Evolutionary conservation across 2,113 vertebrate genomes (phyloP).

Genomic region (Halichoerus grypus): DNA sequence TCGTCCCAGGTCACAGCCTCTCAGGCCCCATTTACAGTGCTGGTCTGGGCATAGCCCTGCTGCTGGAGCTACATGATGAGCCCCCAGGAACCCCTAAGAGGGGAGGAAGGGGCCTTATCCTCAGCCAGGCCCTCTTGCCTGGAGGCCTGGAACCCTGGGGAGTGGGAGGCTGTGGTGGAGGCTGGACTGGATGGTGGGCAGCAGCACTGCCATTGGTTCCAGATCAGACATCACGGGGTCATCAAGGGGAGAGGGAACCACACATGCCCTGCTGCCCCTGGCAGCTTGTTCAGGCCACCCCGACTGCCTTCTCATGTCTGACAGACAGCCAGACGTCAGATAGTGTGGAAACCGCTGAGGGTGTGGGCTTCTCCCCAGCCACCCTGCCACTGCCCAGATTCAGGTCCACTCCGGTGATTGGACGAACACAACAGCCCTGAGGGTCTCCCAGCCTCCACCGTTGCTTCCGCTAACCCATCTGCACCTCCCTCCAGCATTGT

Average conservation of each 20-base stretch:
- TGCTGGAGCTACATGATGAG: background rate
- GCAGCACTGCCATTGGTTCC: conserved; percentile 71
- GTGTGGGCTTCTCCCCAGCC: background rate
- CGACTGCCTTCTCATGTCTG: background rate
- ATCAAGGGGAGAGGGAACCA: background rate
- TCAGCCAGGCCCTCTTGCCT: background rate
- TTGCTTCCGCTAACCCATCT: too few species aligned
- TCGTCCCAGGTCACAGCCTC: background rate
- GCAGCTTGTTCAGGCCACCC: background rate
- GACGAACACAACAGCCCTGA: background rate
- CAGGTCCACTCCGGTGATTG: background rate
- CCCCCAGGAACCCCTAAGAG: background rate
- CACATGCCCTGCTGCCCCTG: too few species aligned
- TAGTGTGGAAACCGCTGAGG: background rate
- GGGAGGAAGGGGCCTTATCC: background rate
- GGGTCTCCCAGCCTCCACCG: background rate
- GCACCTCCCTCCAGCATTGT: background rate
- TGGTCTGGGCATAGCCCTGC: conserved; percentile 75
- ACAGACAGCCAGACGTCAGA: background rate
- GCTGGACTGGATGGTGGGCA: conserved; percentile 81
- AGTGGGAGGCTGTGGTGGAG: conserved; percentile 81
- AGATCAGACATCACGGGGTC: background rate
- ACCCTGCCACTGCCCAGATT: background rate
- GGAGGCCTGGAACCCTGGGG: conserved; percentile 76
- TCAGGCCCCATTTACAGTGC: conserved; percentile 84